These are phyloP conservation scores for Thymallus thymallus DNA, from an alignment of 2,113 vertebrate genomes.

Conservation along the genomic window DNA sequence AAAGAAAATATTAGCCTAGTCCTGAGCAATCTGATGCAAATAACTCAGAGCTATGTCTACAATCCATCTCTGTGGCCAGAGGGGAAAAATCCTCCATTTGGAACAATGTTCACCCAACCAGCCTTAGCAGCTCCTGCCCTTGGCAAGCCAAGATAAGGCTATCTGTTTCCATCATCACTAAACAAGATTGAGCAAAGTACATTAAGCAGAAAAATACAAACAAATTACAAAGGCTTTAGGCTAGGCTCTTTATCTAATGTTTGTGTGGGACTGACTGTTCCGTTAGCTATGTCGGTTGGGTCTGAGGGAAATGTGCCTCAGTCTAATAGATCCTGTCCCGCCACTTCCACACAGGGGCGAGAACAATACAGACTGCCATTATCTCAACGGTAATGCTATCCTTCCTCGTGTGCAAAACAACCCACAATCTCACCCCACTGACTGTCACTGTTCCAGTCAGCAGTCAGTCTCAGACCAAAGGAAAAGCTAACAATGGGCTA, in stretches of 20 bases:
- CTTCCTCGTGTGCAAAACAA: conserved; percentile 72
- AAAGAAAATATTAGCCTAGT: conserved; percentile 31
- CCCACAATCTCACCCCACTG: conserved; percentile 45
- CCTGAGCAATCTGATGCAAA: conserved; percentile 53
- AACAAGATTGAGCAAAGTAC: conserved; percentile 81
- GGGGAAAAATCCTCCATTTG: conserved; percentile 37
- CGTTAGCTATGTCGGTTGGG: conserved; percentile 42
- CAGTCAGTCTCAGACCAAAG: conserved; percentile 36
- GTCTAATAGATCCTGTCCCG: conserved; percentile 75
- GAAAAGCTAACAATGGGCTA: conserved; percentile 59
- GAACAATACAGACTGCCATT: conserved; percentile 72
- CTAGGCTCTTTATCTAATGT: conserved; percentile 77
- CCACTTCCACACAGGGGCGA: conserved; percentile 68
- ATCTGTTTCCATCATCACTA: conserved; percentile 79
- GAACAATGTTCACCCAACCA: conserved; percentile 66
- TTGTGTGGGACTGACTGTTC: conserved; percentile 64
- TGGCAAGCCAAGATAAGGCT: conserved; percentile 79
- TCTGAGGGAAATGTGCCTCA: conserved; percentile 59
- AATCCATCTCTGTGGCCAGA: conserved; percentile 43
- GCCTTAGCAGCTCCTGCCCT: conserved; percentile 69
- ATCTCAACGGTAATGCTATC: conserved; percentile 69
- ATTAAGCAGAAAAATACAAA: conserved; percentile 83
- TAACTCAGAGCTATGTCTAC: conserved; percentile 34
- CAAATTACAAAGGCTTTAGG: conserved; percentile 79
- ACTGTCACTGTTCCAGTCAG: conserved; percentile 37